Evolutionary conservation across 2,797 vertebrate genomes (phyloP).

Genomic region (Tokudaia tokunoshimensis): DNA sequence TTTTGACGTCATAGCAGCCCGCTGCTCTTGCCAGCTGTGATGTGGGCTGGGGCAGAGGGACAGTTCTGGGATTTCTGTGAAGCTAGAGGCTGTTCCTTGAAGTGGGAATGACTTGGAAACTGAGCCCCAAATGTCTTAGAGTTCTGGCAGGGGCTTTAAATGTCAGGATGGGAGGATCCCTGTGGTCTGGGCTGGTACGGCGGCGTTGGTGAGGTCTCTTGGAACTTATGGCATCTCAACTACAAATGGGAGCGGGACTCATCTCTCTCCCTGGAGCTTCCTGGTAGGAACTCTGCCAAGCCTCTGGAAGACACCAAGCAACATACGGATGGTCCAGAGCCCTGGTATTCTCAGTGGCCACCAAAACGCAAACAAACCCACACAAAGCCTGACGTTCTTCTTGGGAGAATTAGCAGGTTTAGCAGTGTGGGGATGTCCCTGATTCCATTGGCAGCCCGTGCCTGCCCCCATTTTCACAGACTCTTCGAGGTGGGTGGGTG

Average conservation of each 20-base stretch:
- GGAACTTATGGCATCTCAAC: not conserved
- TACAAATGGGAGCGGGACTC: not conserved
- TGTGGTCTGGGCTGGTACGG: not conserved
- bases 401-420: fast-evolving
- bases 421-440: too few species aligned
- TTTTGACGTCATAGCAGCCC: not conserved
- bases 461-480: not conserved
- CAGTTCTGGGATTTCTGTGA: not conserved
- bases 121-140: not conserved
- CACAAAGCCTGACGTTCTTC: not conserved
- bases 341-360: fast-evolving
- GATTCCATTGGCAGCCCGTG: not conserved
- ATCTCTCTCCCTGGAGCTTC: not conserved
- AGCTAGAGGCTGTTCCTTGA: fast-evolving
- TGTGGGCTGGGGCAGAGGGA: not conserved
- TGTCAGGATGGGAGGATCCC: not conserved
- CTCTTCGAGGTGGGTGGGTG: too few species aligned
- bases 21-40: not conserved
- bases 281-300: not conserved
- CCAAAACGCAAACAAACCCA: not conserved
- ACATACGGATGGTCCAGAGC: fast-evolving
- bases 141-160: not conserved
- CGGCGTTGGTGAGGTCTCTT: not conserved
- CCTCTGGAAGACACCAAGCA: fast-evolving
- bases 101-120: not conserved